A percentile compares a stretch with the other conserved stretches of the same genome.
Evolutionary conservation across 2,797 vertebrate species (phyloP).

Genomic region (Cyprinodon diabolis): DNA sequence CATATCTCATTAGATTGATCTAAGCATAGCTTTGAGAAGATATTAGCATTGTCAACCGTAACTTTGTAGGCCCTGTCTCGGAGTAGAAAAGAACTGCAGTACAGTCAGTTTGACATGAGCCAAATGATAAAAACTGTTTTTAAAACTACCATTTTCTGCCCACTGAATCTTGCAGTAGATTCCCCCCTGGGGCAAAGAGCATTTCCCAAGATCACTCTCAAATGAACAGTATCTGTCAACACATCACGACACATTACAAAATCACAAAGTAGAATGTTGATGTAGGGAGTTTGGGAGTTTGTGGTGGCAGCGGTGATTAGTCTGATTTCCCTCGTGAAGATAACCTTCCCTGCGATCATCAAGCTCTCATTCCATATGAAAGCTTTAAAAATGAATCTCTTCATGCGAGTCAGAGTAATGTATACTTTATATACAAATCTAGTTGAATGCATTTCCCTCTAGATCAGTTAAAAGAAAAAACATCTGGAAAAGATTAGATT

Average conservation of each 20-base stretch:
- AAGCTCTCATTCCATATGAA: conserved; percentile 34
- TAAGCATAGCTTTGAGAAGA: conserved; percentile 39
- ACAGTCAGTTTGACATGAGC: conserved; percentile 50
- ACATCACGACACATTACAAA: conserved; percentile 69
- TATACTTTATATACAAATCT: conserved; percentile 5
- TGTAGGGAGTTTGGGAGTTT: conserved; percentile 60
- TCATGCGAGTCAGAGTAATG: conserved; percentile 23
- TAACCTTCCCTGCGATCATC: conserved; percentile 46
- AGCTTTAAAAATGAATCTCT: conserved; percentile 34
- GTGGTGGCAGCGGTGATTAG: conserved; percentile 69
- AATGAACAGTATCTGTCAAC: conserved; percentile 70
- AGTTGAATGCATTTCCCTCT: conserved; percentile 17
- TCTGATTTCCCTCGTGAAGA: conserved; percentile 61
- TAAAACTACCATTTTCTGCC: conserved; percentile 49
- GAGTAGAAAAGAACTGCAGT: conserved; percentile 37
- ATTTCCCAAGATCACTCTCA: conserved; percentile 60
- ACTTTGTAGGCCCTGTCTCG: conserved; percentile 22
- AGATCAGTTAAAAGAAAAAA: conserved; percentile 16
- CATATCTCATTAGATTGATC: conserved; percentile 11
- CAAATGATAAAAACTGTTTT: conserved; percentile 58
- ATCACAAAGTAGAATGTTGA: conserved; percentile 65
- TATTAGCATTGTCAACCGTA: conserved; percentile 54
- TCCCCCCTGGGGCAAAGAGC: conserved; percentile 41
- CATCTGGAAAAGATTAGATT: conserved; percentile 24
- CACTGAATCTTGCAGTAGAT: conserved; percentile 43